Base-by-base conservation (phyloP, 2,113 vertebrate genomes). In the Trematocara marginatum region DNA sequence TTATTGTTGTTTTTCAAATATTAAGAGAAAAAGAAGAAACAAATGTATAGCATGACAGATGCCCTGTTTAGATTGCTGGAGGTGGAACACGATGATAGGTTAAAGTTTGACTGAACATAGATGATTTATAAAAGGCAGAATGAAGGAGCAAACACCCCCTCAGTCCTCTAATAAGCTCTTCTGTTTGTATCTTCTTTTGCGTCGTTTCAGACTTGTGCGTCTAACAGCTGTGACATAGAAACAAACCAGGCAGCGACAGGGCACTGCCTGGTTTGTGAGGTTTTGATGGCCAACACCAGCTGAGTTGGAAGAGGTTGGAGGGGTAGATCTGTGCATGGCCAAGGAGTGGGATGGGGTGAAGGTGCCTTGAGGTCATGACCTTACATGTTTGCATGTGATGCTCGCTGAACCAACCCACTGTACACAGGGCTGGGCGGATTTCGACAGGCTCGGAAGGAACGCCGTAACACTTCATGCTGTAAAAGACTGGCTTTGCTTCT, bases 201-300 rank as follows among this genome's bases (percentile, higher is more conserved):
- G 11, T 53, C 18, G 38, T 47, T 71, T 86, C 52, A 34, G 53
- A 83, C 23, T 42, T 38, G 7, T 66, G 57, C 6, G 53, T 82
- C 18, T n/a, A 18, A 51, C 69, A 69, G 86, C 82, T 83, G 23
- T 26, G 61, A 81, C 89, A 40, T 29, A 47, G 56, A 86, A 66
- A 81, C 69, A 57, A 69, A 89, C 56, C 53, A 93, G 94, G 95
- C 94, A 88, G 94, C 96, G 92, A 88, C 93, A 90, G 95, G 95
- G 96, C 95, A 93, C 90, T 93, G 93, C 49, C 7, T 52, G 90
- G 31, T 38, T 89, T 94, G 86, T 81, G 88, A 47, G 53, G 92
- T 88, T 88, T 92, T 94, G 96, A 97, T 93, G 94, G 87, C 91
- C 92, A 81, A 80, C 34, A 10, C 95, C 96, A 97, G 96, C 97